phyloP scores from a whole-genome alignment of 2,888 invertebrate genomes.

The Sarcophaga caerulescens region DNA sequence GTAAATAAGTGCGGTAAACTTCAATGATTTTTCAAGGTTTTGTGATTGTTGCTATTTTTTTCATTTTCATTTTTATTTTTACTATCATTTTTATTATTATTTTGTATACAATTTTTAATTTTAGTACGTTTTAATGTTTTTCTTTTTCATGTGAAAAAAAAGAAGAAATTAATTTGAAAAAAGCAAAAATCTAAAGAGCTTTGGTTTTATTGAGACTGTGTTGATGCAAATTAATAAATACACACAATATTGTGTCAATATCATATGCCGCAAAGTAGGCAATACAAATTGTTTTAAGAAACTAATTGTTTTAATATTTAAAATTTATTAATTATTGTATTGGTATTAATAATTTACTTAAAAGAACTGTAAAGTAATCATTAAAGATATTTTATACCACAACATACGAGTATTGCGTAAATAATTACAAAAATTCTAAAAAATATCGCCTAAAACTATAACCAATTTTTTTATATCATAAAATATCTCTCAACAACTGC shows the following conservation, averaged over 20 bases:
- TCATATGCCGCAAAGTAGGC: not conserved
- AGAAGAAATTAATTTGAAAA: not conserved
- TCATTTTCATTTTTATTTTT: not conserved
- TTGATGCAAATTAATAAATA: constrained; percentile 2
- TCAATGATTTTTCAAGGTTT: constrained; percentile 75
- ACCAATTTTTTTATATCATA: no score
- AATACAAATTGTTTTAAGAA: not conserved
- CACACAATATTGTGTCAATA: not conserved
- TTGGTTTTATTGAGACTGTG: no score
- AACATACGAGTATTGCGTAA: no score
- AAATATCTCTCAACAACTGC: no score
- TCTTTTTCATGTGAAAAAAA: constrained; percentile 21
- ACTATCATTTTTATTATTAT: constrained; percentile 12
- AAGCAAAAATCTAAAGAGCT: not conserved
- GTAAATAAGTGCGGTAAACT: constrained; percentile 79
- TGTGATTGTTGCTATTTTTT: constrained; percentile 59
- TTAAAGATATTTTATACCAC: no score
- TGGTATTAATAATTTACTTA: no score
- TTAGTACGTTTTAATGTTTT: not conserved
- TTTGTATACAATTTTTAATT: constrained; percentile 45
- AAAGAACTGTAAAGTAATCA: no score
- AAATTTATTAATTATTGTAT: no score
- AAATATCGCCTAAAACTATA: no score
- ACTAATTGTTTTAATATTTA: no score
- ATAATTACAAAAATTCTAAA: no score